Percentiles rank a stretch among this genome's conserved stretches.
These are phyloP conservation scores for Rhea americana DNA, from an alignment of 2,113 vertebrate species.

Conservation along the genomic window DNA sequence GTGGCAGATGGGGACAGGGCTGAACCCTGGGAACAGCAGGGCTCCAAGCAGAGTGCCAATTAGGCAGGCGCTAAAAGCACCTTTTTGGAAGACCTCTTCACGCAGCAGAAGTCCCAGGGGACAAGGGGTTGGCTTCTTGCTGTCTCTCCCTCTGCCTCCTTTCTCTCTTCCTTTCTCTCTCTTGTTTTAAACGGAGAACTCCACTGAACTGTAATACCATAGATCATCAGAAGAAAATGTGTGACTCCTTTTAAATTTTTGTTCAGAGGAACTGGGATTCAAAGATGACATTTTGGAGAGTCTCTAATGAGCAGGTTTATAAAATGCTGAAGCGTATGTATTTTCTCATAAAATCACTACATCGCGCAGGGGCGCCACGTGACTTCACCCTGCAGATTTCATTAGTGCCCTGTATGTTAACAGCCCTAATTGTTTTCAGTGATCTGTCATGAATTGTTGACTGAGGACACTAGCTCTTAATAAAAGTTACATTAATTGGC, in stretches of 20 bases:
- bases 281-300: slow-evolving; percentile 8
- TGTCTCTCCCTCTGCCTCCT: background rate
- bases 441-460: background rate
- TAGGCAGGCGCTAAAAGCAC: background rate
- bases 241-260: background rate
- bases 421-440: slow-evolving; percentile 46
- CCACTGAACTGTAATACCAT: background rate
- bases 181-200: background rate
- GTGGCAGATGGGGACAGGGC: background rate
- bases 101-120: background rate
- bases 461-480: background rate
- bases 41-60: background rate
- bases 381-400: slow-evolving; percentile 25
- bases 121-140: background rate
- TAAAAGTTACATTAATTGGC: slow-evolving; percentile 30
- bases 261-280: background rate
- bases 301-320: background rate
- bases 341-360: background rate
- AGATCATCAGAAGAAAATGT: background rate
- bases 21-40: background rate
- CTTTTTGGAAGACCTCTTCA: background rate
- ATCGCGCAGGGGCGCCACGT: background rate
- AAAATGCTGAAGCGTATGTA: background rate
- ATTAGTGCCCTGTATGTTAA: slow-evolving; percentile 28
- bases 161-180: background rate